Percentiles rank a stretch among this genome's conserved stretches.
Conservation (phyloP, 2,888 invertebrate species). For the Rhagium mordax region DNA sequence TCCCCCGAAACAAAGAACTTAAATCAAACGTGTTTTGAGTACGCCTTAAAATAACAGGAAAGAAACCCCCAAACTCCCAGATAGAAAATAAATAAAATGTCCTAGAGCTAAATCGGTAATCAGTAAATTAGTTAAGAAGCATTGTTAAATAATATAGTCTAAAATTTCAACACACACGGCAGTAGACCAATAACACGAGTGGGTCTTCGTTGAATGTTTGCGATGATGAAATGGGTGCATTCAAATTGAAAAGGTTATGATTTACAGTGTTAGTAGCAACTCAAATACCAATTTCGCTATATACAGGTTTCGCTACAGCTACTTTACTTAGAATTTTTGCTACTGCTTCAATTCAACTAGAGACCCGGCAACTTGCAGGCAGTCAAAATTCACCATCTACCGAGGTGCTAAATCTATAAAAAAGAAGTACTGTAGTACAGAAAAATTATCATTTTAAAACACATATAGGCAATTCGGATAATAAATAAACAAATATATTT, state of each 20-base stretch:
- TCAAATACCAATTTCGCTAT: slow-evolving; percentile 38
- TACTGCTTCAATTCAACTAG: slow-evolving; percentile 44
- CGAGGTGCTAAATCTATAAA: slow-evolving; percentile 15
- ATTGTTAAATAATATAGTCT: slow-evolving; percentile 58
- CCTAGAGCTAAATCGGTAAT: slow-evolving; percentile 43
- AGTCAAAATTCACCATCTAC: slow-evolving; percentile 29
- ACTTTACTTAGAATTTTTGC: slow-evolving; percentile 40
- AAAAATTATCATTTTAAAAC: slow-evolving; percentile 1
- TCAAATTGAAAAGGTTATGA: slow-evolving; percentile 22
- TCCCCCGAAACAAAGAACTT: slow-evolving; percentile 8
- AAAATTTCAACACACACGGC: slow-evolving; percentile 68
- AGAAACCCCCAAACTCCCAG: slow-evolving; percentile 41
- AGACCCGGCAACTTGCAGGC: slow-evolving; percentile 43
- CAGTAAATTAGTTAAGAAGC: slow-evolving; percentile 54
- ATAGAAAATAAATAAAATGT: slow-evolving; percentile 24
- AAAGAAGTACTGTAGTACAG: slow-evolving; percentile 4
- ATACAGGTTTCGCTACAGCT: slow-evolving; percentile 49
- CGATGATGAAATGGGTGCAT: slow-evolving; percentile 41
- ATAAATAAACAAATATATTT: background rate
- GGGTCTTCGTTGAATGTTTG: slow-evolving; percentile 40
- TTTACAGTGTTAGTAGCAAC: slow-evolving; percentile 25
- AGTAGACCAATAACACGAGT: slow-evolving; percentile 57
- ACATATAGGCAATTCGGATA: background rate
- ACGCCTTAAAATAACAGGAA: background rate
- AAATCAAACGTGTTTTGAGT: background rate